Evolutionary conservation across 2,797 vertebrate species (phyloP).

Genomic region (Ibycter americanus): DNA sequence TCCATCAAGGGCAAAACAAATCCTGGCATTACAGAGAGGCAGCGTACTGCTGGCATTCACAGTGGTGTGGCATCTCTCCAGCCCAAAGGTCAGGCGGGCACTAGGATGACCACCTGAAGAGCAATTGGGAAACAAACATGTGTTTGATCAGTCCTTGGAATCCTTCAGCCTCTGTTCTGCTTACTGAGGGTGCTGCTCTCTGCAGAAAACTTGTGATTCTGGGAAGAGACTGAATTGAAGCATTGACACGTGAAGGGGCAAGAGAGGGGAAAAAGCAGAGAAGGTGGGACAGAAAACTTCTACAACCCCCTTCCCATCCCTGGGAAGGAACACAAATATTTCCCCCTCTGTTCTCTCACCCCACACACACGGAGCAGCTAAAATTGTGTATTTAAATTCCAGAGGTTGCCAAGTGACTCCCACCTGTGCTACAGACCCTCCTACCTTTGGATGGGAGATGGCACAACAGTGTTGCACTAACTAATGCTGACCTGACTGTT

Average conservation of each 20-base stretch:
- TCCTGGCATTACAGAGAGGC: neutral
- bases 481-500: neutral
- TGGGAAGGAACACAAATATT: neutral
- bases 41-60: neutral
- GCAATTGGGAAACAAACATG: neutral
- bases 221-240: neutral
- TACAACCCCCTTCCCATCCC: neutral
- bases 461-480: neutral
- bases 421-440: neutral
- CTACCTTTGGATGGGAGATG: neutral
- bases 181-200: neutral
- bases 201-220: neutral
- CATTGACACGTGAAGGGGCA: neutral
- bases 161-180: neutral
- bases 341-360: neutral
- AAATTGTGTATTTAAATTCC: neutral
- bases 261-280: neutral
- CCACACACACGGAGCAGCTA: neutral
- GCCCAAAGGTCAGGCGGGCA: accelerated
- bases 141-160: neutral
- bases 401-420: neutral
- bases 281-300: neutral
- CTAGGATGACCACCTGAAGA: neutral
- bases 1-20: neutral
- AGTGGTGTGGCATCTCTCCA: neutral